Base-by-base conservation (phyloP, 2,113 vertebrate genomes). In the Cinclus mexicanus region DNA sequence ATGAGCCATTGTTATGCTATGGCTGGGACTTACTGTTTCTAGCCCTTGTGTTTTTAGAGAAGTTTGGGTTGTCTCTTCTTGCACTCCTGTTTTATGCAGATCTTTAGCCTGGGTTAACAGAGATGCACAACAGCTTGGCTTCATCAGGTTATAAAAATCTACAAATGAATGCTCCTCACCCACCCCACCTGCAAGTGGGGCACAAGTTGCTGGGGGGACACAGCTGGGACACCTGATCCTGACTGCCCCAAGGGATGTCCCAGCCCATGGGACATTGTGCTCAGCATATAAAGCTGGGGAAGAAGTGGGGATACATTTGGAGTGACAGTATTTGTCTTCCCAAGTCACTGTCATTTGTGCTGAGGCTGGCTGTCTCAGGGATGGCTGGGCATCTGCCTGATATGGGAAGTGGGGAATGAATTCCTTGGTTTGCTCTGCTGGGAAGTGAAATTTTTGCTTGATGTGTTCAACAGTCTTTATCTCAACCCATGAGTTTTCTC, bases 221-320 rank as follows among this genome's bases (percentile, higher is more conserved):
- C 31, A 10, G 44, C 61, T 3, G 6, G 50, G 52, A 78, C 46
- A 64, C 22, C 59, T 26, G 49, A 33, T 8, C 55, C 28, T 4
- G 7, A 2, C 11, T 20, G 55, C 7, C 26, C n/a, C 11, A 20
- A 18, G 39, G 21, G 52, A 11, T n/a, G 15, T 33, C 39, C 74
- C 68, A 35, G 15, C 1, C 31, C 35, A 21, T 1, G 3, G 20
- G n/a, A 29, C 2, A 1, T 6, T 4, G 3, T 18, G 19, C 61
- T 44, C 26, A 37, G 61, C 35, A 25, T 26, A 5, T 10, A 31
- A 28, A 75, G 7, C 29, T 22, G 46, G 28, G 37, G 29, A 3
- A 52, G 26, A 24, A 19, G 64, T 22, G 7, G n/a, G 10, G 13
- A 21, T 19, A 68, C 0, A 0, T 31, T 19, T 0, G 6, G 6